Percentiles rank a stretch among this genome's conserved stretches.
Evolutionary conservation across 2,797 vertebrate genomes (phyloP).

Genomic region (Benthosema pterotum): DNA sequence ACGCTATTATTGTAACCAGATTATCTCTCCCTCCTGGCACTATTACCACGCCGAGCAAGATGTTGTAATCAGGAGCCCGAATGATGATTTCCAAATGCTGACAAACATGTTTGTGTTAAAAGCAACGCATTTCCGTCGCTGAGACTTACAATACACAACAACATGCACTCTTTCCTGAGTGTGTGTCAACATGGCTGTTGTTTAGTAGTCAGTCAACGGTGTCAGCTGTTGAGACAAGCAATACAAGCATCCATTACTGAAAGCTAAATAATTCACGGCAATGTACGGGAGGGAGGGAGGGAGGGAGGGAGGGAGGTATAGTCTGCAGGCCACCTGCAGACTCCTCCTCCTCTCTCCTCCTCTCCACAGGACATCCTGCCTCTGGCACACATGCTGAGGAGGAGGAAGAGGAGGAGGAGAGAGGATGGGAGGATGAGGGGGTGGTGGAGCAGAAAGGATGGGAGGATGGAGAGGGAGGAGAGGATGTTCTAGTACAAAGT

Average conservation of each 20-base stretch:
- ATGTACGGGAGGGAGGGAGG: conserved; percentile 11
- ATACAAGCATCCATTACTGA: conserved; percentile 24
- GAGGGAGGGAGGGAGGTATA: conserved; percentile 29
- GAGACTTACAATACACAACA: too few relatives aligned
- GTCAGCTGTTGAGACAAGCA: background rate
- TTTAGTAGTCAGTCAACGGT: background rate
- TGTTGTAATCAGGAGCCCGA: too few relatives aligned
- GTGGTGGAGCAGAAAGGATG: background rate
- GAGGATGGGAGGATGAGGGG: conserved; percentile 5
- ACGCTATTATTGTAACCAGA: background rate
- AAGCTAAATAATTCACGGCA: conserved; percentile 24
- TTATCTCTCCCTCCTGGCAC: conserved; percentile 8
- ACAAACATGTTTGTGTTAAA: too few relatives aligned
- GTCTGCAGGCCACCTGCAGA: conserved; percentile 56
- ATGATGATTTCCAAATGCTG: too few relatives aligned
- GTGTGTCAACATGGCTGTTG: conserved; percentile 16
- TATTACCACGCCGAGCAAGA: conserved; percentile 25
- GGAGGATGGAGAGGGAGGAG: background rate
- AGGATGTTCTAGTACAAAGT: background rate
- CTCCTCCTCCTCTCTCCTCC: conserved; percentile 25
- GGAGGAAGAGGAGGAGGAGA: background rate
- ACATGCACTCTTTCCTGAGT: background rate
- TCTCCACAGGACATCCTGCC: conserved; percentile 67
- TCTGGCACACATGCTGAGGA: conserved; percentile 16
- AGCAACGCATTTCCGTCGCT: too few relatives aligned